Evolutionary conservation across 2,888 invertebrate genomes (phyloP), one percentile per base, ranked within the genome.

Genomic region (Hemicrepidius hirtus): DNA sequence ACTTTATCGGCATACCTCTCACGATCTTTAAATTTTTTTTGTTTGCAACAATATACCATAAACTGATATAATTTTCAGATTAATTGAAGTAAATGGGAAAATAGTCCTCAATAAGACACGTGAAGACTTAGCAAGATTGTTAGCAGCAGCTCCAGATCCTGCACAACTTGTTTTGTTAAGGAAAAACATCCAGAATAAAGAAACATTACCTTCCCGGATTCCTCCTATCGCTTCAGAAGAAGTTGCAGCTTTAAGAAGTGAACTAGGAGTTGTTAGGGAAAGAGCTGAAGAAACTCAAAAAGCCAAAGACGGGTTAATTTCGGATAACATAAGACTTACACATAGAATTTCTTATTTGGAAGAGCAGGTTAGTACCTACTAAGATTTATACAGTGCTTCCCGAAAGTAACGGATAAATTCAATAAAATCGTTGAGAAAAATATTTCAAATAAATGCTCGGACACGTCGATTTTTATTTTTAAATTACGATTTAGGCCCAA

Each of bases 341-440:
- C 96, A 96, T 85, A 90, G 96, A 78, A 96, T 96, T 81, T 94
- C 95, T 1, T 96, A 96, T 85, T 89, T 97, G 70, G 96, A 97
- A 85, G 96, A 96, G 83, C 96, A 96, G 86, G 95, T 95, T 76
- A 87, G 89, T n/a, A n/a, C n/a, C n/a, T n/a, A n/a, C n/a, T n/a
- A n/a, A n/a, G n/a, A n/a, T n/a, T n/a, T n/a, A n/a, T n/a, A n/a
- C n/a, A n/a, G n/a, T n/a, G n/a, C n/a, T n/a, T n/a, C n/a, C n/a
- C n/a, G n/a, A n/a, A n/a, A n/a, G n/a, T n/a, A n/a, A n/a, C n/a
- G n/a, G n/a, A n/a, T n/a, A n/a, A n/a, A n/a, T n/a, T n/a, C n/a
- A n/a, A n/a, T n/a, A n/a, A n/a, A n/a, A n/a, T n/a, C n/a, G n/a
- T n/a, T n/a, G n/a, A n/a, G n/a, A n/a, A n/a, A n/a, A n/a, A n/a